Evolutionary conservation across 2,797 vertebrate species (phyloP).

Genomic region (Notolepis coatsorum): DNA sequence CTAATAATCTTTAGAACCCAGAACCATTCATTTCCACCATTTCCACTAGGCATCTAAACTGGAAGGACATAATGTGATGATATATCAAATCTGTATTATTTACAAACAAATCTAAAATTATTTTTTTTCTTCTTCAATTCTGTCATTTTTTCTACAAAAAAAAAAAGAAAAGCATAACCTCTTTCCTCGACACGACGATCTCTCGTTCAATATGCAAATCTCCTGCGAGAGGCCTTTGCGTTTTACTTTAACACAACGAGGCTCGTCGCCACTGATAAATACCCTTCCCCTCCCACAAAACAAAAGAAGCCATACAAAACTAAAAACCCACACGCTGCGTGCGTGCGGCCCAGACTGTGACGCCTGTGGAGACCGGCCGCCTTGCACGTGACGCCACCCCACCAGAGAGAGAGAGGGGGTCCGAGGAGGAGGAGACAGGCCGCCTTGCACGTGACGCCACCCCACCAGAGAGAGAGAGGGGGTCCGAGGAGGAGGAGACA

Average conservation of each 20-base stretch:
- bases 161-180: conserved; percentile 76
- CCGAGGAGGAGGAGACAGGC: no score
- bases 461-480: no score
- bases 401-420: no score
- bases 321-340: conserved; percentile 27
- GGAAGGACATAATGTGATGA: conserved; percentile 30
- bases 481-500: no score
- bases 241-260: conserved; percentile 26
- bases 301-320: conserved; percentile 31
- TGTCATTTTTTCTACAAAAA: conserved; percentile 62
- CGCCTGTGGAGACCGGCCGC: conserved; percentile 25
- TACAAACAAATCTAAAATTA: conserved; percentile 72
- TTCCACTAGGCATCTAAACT: conserved; percentile 41
- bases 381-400: no score
- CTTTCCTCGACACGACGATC: conserved; percentile 35
- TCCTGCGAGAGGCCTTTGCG: no score
- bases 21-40: conserved; percentile 17
- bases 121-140: conserved; percentile 24
- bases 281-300: conserved; percentile 28
- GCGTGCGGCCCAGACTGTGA: conserved; percentile 30
- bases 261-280: conserved; percentile 49
- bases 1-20: conserved; percentile 32
- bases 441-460: no score
- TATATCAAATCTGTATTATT: conserved; percentile 74
- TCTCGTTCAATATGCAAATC: conserved; percentile 33